Evolutionary conservation across 2,888 invertebrate species (phyloP), one percentile per base, ranked within the genome.

Genomic region (Galeopsomyia nigrocyanea): DNA sequence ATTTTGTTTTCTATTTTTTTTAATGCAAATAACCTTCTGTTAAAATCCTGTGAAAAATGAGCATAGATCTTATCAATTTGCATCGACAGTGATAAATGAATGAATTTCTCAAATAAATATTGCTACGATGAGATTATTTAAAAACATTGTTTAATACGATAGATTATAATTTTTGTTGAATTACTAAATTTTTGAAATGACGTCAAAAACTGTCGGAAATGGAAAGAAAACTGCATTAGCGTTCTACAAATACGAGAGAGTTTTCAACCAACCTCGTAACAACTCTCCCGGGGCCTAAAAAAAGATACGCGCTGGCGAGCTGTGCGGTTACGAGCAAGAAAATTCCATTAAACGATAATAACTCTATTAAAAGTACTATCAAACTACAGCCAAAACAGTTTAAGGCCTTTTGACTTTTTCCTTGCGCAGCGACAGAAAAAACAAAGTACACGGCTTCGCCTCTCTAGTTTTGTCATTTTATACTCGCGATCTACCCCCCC

Each of bases 331-430:
- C 21, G 21, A 46, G 68, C 57, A 55, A 71, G 68, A 66, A 65
- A 66, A 71, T 71, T 65, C 68, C 68, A 71, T 71, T 68, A 67
- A 53, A 55, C 51, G 56, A 75, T 65, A 61, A 68, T 71, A 74
- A 71, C 61, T 68, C 51, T 50, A 71, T 71, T 74, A 71, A 74
- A 74, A 68, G 68, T 68, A 68, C 51, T 61, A 68, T 71, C 46
- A 68, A 71, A 74, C 65, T 74, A 63, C 55, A 17, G 64, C 68
- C 39, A 13, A 74, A 60, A 65, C 64, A 58, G 56, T 71, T 71
- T 64, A 68, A 70, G 67, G 57, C 39, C 39, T 39, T 39, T 39
- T 39, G 39, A 39, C 10, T 39, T 39, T 39, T 39, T 39, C 13
- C 39, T 39, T 39, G 39, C 47, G 39, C 47, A n/a, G 16, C 3